These are phyloP conservation scores for Xylocampa areola DNA, from an alignment of 2,888 invertebrate species.

Conservation along the genomic window DNA sequence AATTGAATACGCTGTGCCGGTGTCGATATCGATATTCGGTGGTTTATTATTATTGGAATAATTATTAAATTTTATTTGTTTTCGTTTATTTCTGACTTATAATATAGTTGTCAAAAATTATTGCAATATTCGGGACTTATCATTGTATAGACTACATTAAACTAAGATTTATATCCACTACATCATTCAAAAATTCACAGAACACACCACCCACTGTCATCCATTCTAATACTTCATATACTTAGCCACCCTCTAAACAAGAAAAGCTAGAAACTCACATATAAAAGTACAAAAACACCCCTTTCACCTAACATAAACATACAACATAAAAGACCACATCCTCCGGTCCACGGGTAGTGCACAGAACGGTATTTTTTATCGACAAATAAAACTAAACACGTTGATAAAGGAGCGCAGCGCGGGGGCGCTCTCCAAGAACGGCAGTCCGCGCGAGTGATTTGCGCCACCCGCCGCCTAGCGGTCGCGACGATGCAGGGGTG, in stretches of 20 bases:
- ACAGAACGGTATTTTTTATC: conserved; percentile 69
- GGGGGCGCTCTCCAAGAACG: conserved; percentile 81
- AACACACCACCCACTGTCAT: neutral
- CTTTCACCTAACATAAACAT: conserved; percentile 42
- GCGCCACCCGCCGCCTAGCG: conserved; percentile 85
- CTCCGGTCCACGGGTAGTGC: conserved; percentile 44
- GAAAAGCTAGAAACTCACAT: conserved; percentile 25
- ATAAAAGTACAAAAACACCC: conserved; percentile 31
- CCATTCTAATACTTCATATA: neutral
- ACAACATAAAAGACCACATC: conserved; percentile 54
- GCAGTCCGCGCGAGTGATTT: conserved; percentile 89
- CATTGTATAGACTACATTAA: no score
- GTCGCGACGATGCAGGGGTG: conserved; percentile 82
- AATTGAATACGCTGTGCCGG: conserved; percentile 81
- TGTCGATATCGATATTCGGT: conserved; percentile 62
- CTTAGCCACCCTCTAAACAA: conserved; percentile 17
- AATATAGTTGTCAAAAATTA: no score
- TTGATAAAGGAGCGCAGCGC: conserved; percentile 73
- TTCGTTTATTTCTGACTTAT: neutral
- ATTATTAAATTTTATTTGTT: neutral
- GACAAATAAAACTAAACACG: conserved; percentile 76
- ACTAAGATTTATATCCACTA: no score
- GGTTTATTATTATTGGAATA: conserved; percentile 5
- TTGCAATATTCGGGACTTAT: no score
- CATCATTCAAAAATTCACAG: no score